Percentiles rank a stretch among this genome's conserved stretches.
Evolutionary conservation across 2,113 vertebrate species (phyloP).

Genomic region (Planiliza haematocheilus): DNA sequence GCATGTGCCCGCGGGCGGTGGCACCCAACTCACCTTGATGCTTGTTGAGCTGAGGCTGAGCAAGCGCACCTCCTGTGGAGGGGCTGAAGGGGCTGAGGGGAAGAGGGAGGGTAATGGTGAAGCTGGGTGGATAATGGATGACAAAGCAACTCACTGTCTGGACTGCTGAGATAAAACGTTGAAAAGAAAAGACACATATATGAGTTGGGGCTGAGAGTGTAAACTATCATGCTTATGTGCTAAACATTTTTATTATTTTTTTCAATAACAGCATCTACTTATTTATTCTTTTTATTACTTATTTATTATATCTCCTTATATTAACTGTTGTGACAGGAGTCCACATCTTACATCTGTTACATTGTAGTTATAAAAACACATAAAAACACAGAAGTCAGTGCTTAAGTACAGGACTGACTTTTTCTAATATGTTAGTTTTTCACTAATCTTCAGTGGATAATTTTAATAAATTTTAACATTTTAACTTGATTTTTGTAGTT

Average conservation of each 20-base stretch:
- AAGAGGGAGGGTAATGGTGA: conserved; percentile 81
- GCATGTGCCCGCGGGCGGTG: conserved; percentile 89
- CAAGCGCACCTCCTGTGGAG: conserved; percentile 91
- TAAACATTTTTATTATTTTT: too few species aligned
- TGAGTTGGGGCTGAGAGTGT: background rate
- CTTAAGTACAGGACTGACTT: too few species aligned
- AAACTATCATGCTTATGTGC: too few species aligned
- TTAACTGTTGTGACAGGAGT: too few species aligned
- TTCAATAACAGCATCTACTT: too few species aligned
- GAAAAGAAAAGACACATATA: background rate
- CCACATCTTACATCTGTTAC: too few species aligned
- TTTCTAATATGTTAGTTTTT: too few species aligned
- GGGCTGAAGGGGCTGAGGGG: conserved; percentile 91
- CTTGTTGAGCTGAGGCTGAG: conserved; percentile 92
- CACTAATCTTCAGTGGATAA: background rate
- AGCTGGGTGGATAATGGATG: conserved; percentile 83
- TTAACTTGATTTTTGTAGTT: background rate
- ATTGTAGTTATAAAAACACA: too few species aligned
- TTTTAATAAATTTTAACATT: background rate
- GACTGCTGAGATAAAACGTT: conserved; percentile 41
- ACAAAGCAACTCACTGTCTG: conserved; percentile 68
- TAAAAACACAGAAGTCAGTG: too few species aligned
- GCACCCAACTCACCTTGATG: conserved; percentile 95
- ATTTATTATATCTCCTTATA: too few species aligned
- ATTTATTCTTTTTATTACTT: too few species aligned